Base-by-base conservation (phyloP, 2,888 invertebrate species). In the Lysandra coridon region DNA sequence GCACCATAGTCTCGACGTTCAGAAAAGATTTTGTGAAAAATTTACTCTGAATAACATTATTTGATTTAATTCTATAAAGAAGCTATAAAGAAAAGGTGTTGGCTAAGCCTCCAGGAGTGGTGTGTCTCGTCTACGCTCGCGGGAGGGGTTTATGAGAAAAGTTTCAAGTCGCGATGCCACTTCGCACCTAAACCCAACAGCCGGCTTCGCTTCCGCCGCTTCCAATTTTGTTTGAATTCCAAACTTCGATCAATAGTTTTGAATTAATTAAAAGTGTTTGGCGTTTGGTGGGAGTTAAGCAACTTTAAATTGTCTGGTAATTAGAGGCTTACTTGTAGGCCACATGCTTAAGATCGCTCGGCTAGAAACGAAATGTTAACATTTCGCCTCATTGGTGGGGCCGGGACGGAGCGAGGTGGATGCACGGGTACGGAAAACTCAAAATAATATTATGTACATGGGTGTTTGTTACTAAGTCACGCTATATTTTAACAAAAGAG, bases 121-220 rank as follows among this genome's bases (percentile, higher is more conserved):
- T 62, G 62, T 64, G 23, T 23, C 64, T 30, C 3, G 64, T 64
- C 64, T 10, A 30, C 64, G 23, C 30, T 12, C 1, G 12, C 80
- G 78, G 79, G 81, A 80, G 53, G 77, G 80, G 81, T 81, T 82
- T 81, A 82, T 82, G 82, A 82, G 83, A 80, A 82, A 82, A 83
- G 80, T 82, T 83, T 80, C 78, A 79, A 79, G 80, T 82, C 78
- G 80, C 78, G 80, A 79, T 78, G 74, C 80, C 81, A 80, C 82
- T 83, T 81, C 79, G 80, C 83, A 82, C 83, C 81, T 80, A 81
- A 79, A 80, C 80, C 81, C 80, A 82, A 82, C 74, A 81, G 69
- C 78, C 79, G 81, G 73, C 14, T 37, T 37, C 69, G 23, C 75
- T 75, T 49, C 75, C 80, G 73, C 73, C 73, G 79, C 80, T 62